phyloP scores from a whole-genome alignment of 2,888 invertebrate genomes.

The Brenthis ino region DNA sequence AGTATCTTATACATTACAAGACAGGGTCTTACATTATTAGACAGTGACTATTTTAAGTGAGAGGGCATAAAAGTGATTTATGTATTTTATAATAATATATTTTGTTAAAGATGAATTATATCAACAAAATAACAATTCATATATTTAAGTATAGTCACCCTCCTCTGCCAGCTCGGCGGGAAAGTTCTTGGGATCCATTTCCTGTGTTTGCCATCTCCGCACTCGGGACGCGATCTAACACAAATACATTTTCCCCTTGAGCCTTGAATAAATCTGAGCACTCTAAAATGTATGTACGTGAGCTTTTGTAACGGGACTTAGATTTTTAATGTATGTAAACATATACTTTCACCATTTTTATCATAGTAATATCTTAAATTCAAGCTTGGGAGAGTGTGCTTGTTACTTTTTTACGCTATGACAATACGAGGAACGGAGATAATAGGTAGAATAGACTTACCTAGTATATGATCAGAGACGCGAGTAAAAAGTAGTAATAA shows the following conservation, averaged over 20 bases:
- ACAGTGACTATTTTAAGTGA: too few species aligned
- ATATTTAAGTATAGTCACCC: conserved; percentile 50
- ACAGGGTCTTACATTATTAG: neutral
- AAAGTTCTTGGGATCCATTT: conserved; percentile 76
- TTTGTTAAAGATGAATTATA: neutral
- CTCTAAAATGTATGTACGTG: conserved; percentile 19
- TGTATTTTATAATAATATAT: neutral
- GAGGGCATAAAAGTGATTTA: too few species aligned
- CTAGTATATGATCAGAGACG: too few species aligned
- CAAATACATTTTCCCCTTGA: conserved; percentile 64
- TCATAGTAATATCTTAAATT: neutral
- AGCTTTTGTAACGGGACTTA: conserved; percentile 9
- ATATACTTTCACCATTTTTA: neutral
- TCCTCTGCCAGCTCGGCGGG: conserved; percentile 66
- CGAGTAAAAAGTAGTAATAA: too few species aligned
- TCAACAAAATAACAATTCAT: conserved; percentile 25
- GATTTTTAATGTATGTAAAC: neutral
- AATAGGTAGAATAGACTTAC: too few species aligned
- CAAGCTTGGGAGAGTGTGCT: neutral
- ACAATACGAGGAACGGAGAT: too few species aligned
- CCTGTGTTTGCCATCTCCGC: conserved; percentile 72
- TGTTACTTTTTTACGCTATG: too few species aligned
- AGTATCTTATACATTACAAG: neutral
- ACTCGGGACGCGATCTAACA: conserved; percentile 51
- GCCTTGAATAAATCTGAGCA: conserved; percentile 58